Evolutionary conservation across 2,113 vertebrate genomes (phyloP).

Genomic region (Tringa solitaria): DNA sequence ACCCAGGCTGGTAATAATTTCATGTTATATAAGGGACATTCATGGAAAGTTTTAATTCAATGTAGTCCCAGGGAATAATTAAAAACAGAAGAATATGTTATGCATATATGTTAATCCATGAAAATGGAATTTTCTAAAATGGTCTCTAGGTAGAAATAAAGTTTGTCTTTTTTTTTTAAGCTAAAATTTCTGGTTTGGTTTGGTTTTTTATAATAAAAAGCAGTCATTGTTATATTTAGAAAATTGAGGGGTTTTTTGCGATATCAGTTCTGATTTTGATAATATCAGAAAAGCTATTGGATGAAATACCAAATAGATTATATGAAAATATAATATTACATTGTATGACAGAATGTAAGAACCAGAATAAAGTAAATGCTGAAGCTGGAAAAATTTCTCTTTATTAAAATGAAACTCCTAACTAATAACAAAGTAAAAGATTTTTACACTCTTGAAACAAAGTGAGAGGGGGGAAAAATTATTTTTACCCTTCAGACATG

Average conservation of each 20-base stretch:
- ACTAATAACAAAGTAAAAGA: neutral
- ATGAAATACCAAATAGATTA: neutral
- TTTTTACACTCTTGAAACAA: neutral
- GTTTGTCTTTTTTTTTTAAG: neutral
- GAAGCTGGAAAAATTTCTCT: neutral
- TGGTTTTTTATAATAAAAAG: neutral
- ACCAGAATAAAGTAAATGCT: neutral
- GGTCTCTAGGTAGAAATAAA: neutral
- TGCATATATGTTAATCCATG: neutral
- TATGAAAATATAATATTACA: neutral
- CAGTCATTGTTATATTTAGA: neutral
- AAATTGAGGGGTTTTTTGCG: neutral
- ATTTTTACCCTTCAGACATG: neutral
- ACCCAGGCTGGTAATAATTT: neutral
- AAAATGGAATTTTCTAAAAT: neutral
- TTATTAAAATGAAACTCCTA: neutral
- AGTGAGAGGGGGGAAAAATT: neutral
- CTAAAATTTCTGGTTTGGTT: neutral
- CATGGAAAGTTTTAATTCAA: neutral
- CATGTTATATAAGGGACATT: neutral
- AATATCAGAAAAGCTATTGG: neutral
- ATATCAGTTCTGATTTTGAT: neutral
- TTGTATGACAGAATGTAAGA: neutral
- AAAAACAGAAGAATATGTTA: neutral
- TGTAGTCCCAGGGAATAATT: neutral